Base-by-base conservation (phyloP, 2,797 vertebrate species). In the Gymnothorax reevesii region DNA sequence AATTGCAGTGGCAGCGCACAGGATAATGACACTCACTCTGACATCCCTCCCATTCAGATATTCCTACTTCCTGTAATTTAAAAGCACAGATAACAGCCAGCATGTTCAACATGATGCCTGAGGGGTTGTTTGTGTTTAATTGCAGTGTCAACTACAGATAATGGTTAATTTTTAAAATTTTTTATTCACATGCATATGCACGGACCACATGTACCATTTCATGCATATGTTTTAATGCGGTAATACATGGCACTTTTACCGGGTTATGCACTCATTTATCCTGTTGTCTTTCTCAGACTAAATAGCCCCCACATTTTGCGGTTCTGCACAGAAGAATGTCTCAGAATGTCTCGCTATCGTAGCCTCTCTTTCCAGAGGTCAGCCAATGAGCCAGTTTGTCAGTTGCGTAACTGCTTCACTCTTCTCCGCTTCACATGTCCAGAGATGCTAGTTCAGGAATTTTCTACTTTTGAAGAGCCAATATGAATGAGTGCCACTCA, bases 401-500 rank as follows among this genome's bases (percentile, higher is more conserved):
- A 89, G 89, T 87, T 86, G 83, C 91, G 87, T 87, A 15, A 87
- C 60, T 8, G 87, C 88, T 85, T 85, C 83, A 86, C 49, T 54
- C 88, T 85, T 85, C 83, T 86, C 49, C 22, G 75, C 75, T 17
- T 54, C 75, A 20, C 49, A 80, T 90, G 86, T 86, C 83, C 87
- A 52, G 33, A 85, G 88, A 89, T 89, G 90, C 79, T 0, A 84
- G 80, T 80, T 7, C 13, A 62, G 57, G 59, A 57, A 87, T 90
- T 84, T 84, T 89, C 25, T 83, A 87, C 86, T 83, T 42, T 55
- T 88, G 89, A 91, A 90, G 83, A 84, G 87, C 33, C 9, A 84
- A 85, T 88, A 91, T 86, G 92, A 92, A 86, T 89, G 84, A 88
- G 87, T 87, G 89, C 89, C 92, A 90, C 69, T 94, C 91, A 90